Base-by-base conservation (phyloP, 2,113 vertebrate species). In the Acanthisitta chloris region DNA sequence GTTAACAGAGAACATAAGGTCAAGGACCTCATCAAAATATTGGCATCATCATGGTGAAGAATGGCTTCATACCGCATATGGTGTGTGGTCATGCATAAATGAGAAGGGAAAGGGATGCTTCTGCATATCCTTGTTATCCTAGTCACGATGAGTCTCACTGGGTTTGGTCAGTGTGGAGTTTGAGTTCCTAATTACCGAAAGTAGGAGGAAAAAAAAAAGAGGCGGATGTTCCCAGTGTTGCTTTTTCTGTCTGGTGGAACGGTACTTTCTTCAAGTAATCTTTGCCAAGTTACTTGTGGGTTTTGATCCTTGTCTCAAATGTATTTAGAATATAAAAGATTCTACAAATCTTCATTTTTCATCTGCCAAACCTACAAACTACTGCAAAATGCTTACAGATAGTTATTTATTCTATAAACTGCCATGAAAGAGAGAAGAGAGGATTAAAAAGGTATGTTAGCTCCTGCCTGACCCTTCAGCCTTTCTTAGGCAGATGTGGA, bases 1-100 rank as follows among this genome's bases (percentile, higher is more conserved):
- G 88, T 86, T 83, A 88, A 59, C 71, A 51, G 67, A 84, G 87
- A 95, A 93, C 88, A 59, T 59, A 90, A 93, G 76, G 94, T 93
- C 90, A 93, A 73, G 67, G 85, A 86, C 88, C 57, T 86, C 73
- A 67, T 86, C 76, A 92, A 76, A 92, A 72, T 88, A 64, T 31
- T 90, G 76, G 33, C 38, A 3, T 65, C 42, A 65, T 6, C 29
- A 23, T 85, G 84, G 42, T 76, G 69, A 90, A 72, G 89, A 78
- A 25, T 58, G 74, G 55, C 64, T 88, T 86, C 81, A 25, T 88
- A 25, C 42, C 8, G 6, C 67, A 14, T 88, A 16, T 23, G 45
- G 34, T 62, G 36, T 64, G 67, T 88, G 64, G 48, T 88, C 43
- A 23, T 49, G 33, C 38, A n/a, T 70, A 62, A 89, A 73, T 46